Evolutionary conservation across 2,797 vertebrate species (phyloP).

Genomic region (Hapalemur alaotrensis): DNA sequence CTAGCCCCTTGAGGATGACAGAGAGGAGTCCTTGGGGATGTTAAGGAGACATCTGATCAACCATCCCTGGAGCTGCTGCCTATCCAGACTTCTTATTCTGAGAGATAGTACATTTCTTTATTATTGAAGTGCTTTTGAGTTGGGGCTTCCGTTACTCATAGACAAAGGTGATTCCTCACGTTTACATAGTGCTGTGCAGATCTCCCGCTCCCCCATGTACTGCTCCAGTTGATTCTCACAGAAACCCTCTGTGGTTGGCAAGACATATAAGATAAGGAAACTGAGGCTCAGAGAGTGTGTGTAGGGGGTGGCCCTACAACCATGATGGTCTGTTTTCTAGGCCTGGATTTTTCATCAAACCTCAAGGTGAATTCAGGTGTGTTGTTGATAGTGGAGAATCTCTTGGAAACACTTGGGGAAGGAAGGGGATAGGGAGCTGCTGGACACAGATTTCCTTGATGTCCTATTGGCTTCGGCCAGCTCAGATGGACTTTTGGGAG

Average conservation of each 20-base stretch:
- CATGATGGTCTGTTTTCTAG: background rate
- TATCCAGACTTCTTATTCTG: background rate
- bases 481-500: background rate
- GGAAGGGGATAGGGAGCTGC: background rate
- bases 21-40: background rate
- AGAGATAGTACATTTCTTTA: background rate
- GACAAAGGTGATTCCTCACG: background rate
- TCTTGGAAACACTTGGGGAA: background rate
- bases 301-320: background rate
- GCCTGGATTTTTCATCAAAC: background rate
- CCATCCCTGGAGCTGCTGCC: background rate
- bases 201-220: no score
- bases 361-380: background rate
- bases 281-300: background rate
- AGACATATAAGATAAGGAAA: background rate
- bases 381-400: background rate
- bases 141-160: background rate
- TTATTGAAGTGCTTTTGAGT: background rate
- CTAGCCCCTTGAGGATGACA: background rate
- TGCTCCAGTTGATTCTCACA: background rate
- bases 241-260: background rate
- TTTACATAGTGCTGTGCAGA: background rate
- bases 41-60: background rate
- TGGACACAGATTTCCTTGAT: background rate
- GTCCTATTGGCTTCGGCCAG: background rate